Conservation (phyloP, 2,797 vertebrate genomes). For the Sphenopsis melanotis region DNA sequence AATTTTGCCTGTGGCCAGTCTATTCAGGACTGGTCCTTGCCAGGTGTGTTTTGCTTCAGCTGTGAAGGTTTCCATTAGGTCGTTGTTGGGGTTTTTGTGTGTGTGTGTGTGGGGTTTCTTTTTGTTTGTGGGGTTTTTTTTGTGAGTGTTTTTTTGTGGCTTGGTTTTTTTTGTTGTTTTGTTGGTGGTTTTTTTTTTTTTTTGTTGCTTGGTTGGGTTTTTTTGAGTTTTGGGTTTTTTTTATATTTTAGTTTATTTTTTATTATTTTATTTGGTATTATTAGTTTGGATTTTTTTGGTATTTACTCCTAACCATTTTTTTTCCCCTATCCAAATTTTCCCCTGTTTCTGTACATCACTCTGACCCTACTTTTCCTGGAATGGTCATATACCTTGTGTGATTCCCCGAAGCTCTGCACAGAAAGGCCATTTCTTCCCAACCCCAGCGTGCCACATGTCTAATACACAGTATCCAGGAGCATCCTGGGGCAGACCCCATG, state of each 20-base stretch:
- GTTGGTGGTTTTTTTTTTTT: background rate
- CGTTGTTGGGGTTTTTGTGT: background rate
- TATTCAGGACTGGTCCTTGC: conserved; percentile 24
- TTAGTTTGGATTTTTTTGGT: background rate
- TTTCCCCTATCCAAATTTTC: background rate
- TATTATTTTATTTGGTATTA: background rate
- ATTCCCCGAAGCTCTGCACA: fast-evolving
- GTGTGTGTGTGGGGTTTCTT: no score
- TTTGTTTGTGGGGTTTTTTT: no score
- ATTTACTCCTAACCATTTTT: background rate
- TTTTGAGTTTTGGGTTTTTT: background rate
- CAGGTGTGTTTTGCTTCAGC: background rate
- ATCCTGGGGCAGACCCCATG: background rate
- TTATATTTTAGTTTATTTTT: background rate
- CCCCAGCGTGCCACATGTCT: fast-evolving
- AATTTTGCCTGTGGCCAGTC: conserved; percentile 37
- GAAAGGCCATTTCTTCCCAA: background rate
- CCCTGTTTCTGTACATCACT: background rate
- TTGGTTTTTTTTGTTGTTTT: background rate
- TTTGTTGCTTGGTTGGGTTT: background rate
- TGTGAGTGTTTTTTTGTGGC: background rate
- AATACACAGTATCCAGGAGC: background rate
- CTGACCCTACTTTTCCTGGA: background rate
- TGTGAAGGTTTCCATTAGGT: background rate
- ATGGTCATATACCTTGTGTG: background rate